Conservation (phyloP, 1,140 invertebrate species). For the Radopholus similis region DNA sequence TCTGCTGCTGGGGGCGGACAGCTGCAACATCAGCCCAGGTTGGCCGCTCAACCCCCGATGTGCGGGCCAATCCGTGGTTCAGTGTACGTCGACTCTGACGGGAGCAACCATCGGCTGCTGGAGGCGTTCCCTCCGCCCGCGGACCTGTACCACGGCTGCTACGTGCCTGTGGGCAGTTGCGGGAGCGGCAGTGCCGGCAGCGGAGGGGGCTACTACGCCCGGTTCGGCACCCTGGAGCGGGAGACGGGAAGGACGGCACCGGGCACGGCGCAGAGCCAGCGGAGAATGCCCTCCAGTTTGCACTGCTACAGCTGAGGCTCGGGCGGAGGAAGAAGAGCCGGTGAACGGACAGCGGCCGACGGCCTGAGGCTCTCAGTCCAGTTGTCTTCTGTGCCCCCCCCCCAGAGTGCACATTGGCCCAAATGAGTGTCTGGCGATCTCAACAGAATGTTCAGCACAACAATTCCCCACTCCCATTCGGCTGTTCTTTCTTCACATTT, state of each 20-base stretch:
- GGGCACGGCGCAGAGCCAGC: background rate
- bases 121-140: background rate
- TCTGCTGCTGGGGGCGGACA: background rate
- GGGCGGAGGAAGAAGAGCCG: no score
- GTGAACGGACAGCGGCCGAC: no score
- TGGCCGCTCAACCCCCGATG: background rate
- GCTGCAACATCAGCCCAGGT: background rate
- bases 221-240: background rate
- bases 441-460: no score
- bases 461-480: no score
- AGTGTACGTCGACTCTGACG: constrained; percentile 15
- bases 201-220: background rate
- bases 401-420: no score
- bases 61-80: background rate
- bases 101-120: constrained; percentile 9
- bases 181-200: constrained; percentile 6
- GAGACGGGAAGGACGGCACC: no score
- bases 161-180: background rate
- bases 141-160: constrained; percentile 16
- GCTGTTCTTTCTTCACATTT: no score
- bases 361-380: no score
- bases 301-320: constrained; percentile 9
- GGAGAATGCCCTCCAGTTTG: background rate
- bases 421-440: no score
- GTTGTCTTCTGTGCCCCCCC: no score